Percentiles rank a stretch among this genome's conserved stretches.
Conservation (phyloP, 2,888 invertebrate species). For the Monopis laevigella region DNA sequence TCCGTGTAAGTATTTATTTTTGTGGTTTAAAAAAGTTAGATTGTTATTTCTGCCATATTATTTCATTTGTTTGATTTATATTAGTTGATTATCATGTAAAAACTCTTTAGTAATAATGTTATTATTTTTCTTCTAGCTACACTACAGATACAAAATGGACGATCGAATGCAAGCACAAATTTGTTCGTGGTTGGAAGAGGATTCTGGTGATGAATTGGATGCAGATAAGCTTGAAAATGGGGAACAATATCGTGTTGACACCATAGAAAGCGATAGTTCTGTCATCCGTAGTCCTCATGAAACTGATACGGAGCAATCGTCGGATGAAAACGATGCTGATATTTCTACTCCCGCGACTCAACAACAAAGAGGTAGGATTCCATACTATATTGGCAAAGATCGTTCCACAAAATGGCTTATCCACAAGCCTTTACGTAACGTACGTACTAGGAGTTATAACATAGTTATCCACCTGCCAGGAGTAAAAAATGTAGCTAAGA, state of each 20-base stretch:
- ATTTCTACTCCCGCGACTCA: conserved; percentile 4
- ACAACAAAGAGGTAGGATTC: conserved; percentile 7
- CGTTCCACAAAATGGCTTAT: conserved; percentile 3
- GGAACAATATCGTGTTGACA: conserved; percentile 10
- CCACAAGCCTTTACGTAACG: not conserved
- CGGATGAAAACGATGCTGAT: conserved; percentile 9
- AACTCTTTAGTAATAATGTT: conserved; percentile 3
- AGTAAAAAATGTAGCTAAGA: too few relatives aligned
- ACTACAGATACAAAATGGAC: conserved; percentile 7
- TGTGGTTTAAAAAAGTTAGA: too few relatives aligned
- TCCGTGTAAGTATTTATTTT: too few relatives aligned
- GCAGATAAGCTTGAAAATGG: conserved; percentile 10
- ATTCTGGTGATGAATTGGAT: conserved; percentile 6
- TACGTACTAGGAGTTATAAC: too few relatives aligned
- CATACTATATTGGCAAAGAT: conserved; percentile 8
- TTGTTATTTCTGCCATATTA: too few relatives aligned
- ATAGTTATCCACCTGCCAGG: too few relatives aligned
- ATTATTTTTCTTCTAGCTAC: conserved; percentile 9
- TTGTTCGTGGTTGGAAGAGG: conserved; percentile 11
- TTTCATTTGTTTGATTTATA: too few relatives aligned
- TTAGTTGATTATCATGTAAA: too few relatives aligned
- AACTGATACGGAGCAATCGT: conserved; percentile 11
- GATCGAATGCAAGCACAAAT: conserved; percentile 6
- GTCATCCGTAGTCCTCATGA: conserved; percentile 10
- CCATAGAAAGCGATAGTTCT: conserved; percentile 11